These are phyloP conservation scores for Elgonia sp. DNA, from an alignment of 2,888 invertebrate species.

Conservation along the genomic window DNA sequence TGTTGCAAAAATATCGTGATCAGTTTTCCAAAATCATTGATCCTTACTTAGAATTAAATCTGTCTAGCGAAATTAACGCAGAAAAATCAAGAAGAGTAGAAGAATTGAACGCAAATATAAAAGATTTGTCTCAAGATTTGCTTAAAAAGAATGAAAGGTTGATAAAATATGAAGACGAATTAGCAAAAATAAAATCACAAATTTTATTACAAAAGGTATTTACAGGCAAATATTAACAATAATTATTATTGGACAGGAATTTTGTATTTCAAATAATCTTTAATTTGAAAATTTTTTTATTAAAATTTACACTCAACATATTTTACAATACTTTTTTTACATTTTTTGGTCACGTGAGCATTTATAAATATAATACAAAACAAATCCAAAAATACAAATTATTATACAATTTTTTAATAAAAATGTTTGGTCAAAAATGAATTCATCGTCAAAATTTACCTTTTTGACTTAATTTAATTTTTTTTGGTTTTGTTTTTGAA, in stretches of 20 bases:
- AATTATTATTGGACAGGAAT: background rate
- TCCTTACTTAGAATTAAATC: constrained; percentile 3
- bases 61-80: constrained; percentile 10
- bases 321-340: no score
- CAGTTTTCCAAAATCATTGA: constrained; percentile 5
- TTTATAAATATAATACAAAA: no score
- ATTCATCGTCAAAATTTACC: no score
- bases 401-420: no score
- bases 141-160: constrained; percentile 7
- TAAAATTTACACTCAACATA: no score
- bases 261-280: background rate
- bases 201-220: constrained; percentile 31
- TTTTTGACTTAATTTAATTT: no score
- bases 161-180: constrained; percentile 15
- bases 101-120: constrained; percentile 2
- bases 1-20: constrained; percentile 2
- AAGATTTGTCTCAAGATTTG: constrained; percentile 1
- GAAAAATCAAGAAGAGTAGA: constrained; percentile 2
- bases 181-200: constrained; percentile 24
- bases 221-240: background rate
- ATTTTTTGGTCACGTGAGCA: no score
- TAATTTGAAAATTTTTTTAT: no score
- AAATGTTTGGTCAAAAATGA: no score
- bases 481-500: no score
- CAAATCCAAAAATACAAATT: no score